Base-by-base conservation (phyloP, 2,113 vertebrate genomes). In the Micronycteris hirsuta region DNA sequence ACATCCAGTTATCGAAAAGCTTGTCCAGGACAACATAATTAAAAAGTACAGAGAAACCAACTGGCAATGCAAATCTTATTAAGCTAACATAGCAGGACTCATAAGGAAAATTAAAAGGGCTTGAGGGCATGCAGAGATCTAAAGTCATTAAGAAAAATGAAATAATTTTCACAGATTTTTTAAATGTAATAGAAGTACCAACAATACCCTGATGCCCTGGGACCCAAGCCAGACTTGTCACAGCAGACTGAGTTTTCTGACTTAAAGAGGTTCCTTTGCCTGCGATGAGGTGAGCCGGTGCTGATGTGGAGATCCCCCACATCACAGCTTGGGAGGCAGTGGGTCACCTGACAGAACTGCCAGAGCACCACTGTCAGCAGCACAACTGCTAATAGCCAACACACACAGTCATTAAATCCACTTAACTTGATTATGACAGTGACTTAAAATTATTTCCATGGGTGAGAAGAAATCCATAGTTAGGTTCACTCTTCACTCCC, bases 11-110 rank as follows among this genome's bases (percentile, higher is more conserved):
- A 82, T 58, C 47, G 58, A 77, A 86, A 92, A 73, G 73, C 47
- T 73, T 87, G 58, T 74, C 52, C 5, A 56, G 45, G 47, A 89
- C 36, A 95, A 83, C 58, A 63, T 86, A 95, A 97, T 90, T 96
- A 92, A 97, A 92, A 95, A 92, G 80, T 93, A 14, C 87, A 81
- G 54, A 83, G 74, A 80, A 94, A 67, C 76, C 78, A 65, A 78
- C 36, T 31, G 83, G 70, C 19, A 41, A 41, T 13, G 38, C 24
- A 47, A 77, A 58, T 38, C 17, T 87, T 70, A 76, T 61, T 86
- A 88, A 93, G n/a, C 58, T 47, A 70, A 65, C 70, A 43, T 68
- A 93, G 28, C 15, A 45, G 19, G 49, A 74, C 65, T 71, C 74
- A 83, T 4, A 61, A 86, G 24, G 93, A 78, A 95, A 94, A 86